Percentiles rank a stretch among this genome's conserved stretches.
phyloP scores from a whole-genome alignment of 2,888 invertebrate species.

The Lacanobia wlatinum region DNA sequence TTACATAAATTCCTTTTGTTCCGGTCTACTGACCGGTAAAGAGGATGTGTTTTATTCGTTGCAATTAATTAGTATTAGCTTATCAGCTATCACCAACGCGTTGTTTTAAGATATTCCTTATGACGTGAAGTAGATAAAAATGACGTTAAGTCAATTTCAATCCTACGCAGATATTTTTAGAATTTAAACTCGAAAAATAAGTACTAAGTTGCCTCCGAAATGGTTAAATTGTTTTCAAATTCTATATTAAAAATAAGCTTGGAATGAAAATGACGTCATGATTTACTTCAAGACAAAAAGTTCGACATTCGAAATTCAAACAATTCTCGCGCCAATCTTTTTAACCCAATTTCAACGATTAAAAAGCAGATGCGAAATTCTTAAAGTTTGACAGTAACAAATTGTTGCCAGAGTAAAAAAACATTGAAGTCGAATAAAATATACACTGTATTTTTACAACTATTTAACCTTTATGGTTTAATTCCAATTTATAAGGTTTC shows the following conservation, averaged over 20 bases:
- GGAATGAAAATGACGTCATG: background rate
- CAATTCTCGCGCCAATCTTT: conserved; percentile 60
- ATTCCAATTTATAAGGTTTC: conserved; percentile 62
- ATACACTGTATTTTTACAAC: conserved; percentile 73
- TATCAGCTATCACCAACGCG: conserved; percentile 10
- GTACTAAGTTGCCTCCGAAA: fast-evolving
- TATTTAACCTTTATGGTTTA: conserved; percentile 75
- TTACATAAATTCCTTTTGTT: conserved; percentile 20
- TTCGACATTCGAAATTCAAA: conserved; percentile 43
- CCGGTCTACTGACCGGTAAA: background rate
- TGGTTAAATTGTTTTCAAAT: background rate
- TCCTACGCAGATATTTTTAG: background rate
- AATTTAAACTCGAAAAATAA: background rate
- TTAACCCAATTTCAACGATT: conserved; percentile 64
- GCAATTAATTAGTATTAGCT: conserved; percentile 2
- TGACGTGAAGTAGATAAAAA: background rate
- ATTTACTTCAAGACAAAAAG: conserved; percentile 26
- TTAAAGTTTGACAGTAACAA: conserved; percentile 58
- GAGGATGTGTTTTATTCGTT: background rate
- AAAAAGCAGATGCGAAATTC: conserved; percentile 74
- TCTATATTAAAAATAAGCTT: background rate
- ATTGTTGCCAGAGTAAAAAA: conserved; percentile 52
- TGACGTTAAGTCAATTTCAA: background rate
- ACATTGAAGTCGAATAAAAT: conserved; percentile 60
- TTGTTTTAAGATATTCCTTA: background rate